phyloP scores from a whole-genome alignment of 2,888 invertebrate species.

The Acrocera orbiculus region DNA sequence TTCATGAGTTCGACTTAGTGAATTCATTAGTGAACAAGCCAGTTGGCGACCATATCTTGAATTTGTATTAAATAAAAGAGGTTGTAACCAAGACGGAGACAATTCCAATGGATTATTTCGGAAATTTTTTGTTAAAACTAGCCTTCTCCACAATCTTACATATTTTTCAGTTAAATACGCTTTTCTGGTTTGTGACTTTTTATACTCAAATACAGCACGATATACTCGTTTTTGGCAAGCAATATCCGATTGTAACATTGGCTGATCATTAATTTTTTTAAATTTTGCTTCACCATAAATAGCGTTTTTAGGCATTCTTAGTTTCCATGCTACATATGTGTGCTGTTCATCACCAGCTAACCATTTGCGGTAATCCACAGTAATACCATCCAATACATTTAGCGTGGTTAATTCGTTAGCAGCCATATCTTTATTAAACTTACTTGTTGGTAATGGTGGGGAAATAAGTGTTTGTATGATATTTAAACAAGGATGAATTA shows the following conservation, averaged over 20 bases:
- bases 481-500: slow-evolving; percentile 82
- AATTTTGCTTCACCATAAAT: slow-evolving; percentile 18
- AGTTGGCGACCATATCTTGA: slow-evolving; percentile 77
- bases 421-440: slow-evolving; percentile 37
- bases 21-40: slow-evolving; percentile 74
- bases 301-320: slow-evolving; percentile 37
- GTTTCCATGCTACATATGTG: slow-evolving; percentile 54
- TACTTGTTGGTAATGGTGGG: slow-evolving; percentile 38
- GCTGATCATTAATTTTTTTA: slow-evolving; percentile 17
- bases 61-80: slow-evolving; percentile 82
- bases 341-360: slow-evolving; percentile 49
- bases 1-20: slow-evolving; percentile 51
- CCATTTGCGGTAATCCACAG: slow-evolving; percentile 58
- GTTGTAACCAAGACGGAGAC: slow-evolving; percentile 61
- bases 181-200: slow-evolving; percentile 27
- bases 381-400: slow-evolving; percentile 40
- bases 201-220: slow-evolving; percentile 19
- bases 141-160: slow-evolving; percentile 45
- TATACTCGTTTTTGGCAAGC: slow-evolving; percentile 9
- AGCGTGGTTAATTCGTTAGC: slow-evolving; percentile 37
- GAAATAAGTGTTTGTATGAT: slow-evolving; percentile 73
- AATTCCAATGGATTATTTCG: slow-evolving; percentile 34
- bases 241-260: slow-evolving; percentile 10
- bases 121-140: slow-evolving; percentile 21
- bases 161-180: slow-evolving; percentile 58